These are phyloP conservation scores for Gymnothorax reevesii DNA, from an alignment of 2,797 vertebrate species.

Conservation along the genomic window DNA sequence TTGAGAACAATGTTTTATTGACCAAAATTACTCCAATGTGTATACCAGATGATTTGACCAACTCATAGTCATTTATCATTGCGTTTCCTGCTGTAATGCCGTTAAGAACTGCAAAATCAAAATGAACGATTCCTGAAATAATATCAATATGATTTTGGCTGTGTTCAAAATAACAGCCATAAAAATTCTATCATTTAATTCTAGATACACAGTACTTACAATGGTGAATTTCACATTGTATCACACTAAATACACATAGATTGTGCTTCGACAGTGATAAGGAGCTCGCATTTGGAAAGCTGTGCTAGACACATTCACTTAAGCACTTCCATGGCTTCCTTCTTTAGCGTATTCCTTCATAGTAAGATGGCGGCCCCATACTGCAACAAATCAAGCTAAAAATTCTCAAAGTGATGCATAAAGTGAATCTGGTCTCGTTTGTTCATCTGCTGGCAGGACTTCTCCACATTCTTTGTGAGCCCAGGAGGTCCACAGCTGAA, in stretches of 20 bases:
- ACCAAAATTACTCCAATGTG: neutral
- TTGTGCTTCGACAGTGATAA: neutral
- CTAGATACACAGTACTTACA: no score
- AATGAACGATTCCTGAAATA: neutral
- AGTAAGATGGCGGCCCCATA: neutral
- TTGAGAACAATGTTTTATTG: slow-evolving; percentile 6
- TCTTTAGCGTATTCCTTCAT: slow-evolving; percentile 3
- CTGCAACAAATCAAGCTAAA: slow-evolving; percentile 66
- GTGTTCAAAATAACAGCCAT: neutral
- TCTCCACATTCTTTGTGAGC: slow-evolving; percentile 94
- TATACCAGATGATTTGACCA: neutral
- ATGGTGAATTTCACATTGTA: slow-evolving; percentile 4
- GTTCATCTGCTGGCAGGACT: slow-evolving; percentile 91
- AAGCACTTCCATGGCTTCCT: neutral
- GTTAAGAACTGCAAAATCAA: neutral
- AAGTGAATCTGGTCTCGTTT: slow-evolving; percentile 86
- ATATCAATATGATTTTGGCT: neutral
- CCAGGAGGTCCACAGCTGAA: slow-evolving; percentile 97
- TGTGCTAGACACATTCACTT: neutral
- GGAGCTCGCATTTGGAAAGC: no score
- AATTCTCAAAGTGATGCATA: slow-evolving; percentile 95
- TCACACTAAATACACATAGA: neutral
- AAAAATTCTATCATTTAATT: neutral
- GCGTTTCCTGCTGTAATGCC: no score
- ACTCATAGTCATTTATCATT: no score